Conservation (phyloP, 2,888 invertebrate species). For the Melanotus villosus region DNA sequence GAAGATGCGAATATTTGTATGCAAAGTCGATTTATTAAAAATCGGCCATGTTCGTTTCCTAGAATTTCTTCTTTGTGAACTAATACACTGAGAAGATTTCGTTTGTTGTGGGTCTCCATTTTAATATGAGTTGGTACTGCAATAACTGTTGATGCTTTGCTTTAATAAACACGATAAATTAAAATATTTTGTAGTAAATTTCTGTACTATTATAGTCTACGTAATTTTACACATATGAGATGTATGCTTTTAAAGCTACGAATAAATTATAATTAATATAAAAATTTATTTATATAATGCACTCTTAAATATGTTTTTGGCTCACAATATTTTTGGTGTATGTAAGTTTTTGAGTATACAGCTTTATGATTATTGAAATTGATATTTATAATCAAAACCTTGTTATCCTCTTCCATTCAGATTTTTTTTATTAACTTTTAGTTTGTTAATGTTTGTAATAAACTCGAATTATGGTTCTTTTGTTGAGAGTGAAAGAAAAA, state of each 20-base stretch:
- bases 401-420: too few species aligned
- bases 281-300: neutral
- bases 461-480: too few species aligned
- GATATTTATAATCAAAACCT: too few species aligned
- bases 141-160: conserved; percentile 49
- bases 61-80: conserved; percentile 29
- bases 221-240: conserved; percentile 42
- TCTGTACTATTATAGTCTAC: conserved; percentile 40
- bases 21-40: conserved; percentile 24
- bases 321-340: too few species aligned
- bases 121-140: conserved; percentile 43
- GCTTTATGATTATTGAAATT: too few species aligned
- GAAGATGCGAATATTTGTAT: conserved; percentile 33
- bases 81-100: conserved; percentile 31
- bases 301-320: too few species aligned
- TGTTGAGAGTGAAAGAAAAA: too few species aligned
- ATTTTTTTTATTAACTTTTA: too few species aligned
- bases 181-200: conserved; percentile 42
- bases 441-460: too few species aligned
- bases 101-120: conserved; percentile 33
- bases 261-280: conserved; percentile 39
- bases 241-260: conserved; percentile 43
- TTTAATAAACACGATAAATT: conserved; percentile 44
- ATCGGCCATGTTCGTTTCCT: conserved; percentile 34
- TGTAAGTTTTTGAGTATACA: too few species aligned